These are phyloP conservation scores for Agraylea sexmaculata DNA, from an alignment of 1,140 invertebrate genomes.

Conservation along the genomic window DNA sequence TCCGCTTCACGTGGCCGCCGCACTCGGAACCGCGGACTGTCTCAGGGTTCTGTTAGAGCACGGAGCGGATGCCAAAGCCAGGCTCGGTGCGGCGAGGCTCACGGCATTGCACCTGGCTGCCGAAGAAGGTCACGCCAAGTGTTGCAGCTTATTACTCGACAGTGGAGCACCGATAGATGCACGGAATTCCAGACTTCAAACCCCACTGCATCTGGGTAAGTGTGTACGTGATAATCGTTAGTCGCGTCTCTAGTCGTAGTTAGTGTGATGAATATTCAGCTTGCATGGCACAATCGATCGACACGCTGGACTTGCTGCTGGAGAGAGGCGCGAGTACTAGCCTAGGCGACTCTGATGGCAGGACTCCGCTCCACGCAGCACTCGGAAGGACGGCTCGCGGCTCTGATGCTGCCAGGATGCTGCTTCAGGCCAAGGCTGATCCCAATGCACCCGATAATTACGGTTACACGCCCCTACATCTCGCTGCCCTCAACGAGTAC, in stretches of 20 bases:
- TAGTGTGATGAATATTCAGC: slow-evolving; percentile 30
- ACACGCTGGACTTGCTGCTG: slow-evolving; percentile 58
- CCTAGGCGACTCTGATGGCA: slow-evolving; percentile 51
- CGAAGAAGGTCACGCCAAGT: slow-evolving; percentile 64
- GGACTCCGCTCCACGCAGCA: slow-evolving; percentile 66
- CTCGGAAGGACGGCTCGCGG: slow-evolving; percentile 63
- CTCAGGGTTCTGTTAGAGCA: slow-evolving; percentile 55
- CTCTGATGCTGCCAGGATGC: slow-evolving; percentile 52
- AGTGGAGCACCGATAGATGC: slow-evolving; percentile 55
- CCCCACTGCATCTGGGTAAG: slow-evolving; percentile 56
- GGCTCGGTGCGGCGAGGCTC: slow-evolving; percentile 50
- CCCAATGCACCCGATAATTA: slow-evolving; percentile 67
- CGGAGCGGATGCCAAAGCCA: slow-evolving; percentile 64
- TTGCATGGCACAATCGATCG: slow-evolving; percentile 58
- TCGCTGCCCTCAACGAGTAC: slow-evolving; percentile 74
- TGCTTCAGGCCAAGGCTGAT: slow-evolving; percentile 56
- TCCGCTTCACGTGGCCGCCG: slow-evolving; percentile 68
- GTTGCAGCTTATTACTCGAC: slow-evolving; percentile 56
- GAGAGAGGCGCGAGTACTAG: slow-evolving; percentile 47
- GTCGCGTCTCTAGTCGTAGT: neutral
- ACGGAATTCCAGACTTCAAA: slow-evolving; percentile 59
- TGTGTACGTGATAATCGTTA: neutral
- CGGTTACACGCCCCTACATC: slow-evolving; percentile 69
- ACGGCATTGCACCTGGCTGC: slow-evolving; percentile 73
- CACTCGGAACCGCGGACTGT: slow-evolving; percentile 54